Evolutionary conservation across 2,797 vertebrate species (phyloP).

Genomic region (Gymnoscopelus braueri): DNA sequence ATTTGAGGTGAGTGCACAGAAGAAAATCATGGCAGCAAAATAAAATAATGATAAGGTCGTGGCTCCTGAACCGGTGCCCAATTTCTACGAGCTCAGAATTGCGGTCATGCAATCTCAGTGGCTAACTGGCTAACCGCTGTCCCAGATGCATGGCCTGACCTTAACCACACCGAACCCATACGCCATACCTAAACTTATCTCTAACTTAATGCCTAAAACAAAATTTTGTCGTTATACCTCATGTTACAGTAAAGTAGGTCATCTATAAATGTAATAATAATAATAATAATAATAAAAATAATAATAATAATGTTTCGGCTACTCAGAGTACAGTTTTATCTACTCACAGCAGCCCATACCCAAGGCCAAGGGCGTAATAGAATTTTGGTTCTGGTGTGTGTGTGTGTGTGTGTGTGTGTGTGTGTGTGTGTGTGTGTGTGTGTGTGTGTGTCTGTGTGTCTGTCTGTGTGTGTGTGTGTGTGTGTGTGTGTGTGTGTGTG

Average conservation of each 20-base stretch:
- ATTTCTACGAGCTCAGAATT: too few species aligned
- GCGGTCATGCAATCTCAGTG: too few species aligned
- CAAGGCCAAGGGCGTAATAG: slow-evolving; percentile 7
- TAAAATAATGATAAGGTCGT: neutral
- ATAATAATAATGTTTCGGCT: neutral
- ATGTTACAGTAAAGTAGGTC: too few species aligned
- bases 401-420: slow-evolving; percentile 13
- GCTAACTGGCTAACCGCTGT: too few species aligned
- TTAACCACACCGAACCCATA: too few species aligned
- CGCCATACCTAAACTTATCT: too few species aligned
- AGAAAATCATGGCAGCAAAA: slow-evolving; percentile 3
- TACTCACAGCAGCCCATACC: neutral
- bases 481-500: slow-evolving; percentile 2
- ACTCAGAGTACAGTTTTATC: neutral
- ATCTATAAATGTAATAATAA: too few species aligned
- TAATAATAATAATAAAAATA: too few species aligned
- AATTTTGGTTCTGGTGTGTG: slow-evolving; percentile 1
- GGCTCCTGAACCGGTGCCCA: too few species aligned
- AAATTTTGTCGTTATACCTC: too few species aligned
- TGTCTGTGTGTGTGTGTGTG: slow-evolving; percentile 14
- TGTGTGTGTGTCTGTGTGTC: slow-evolving; percentile 11
- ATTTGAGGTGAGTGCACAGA: slow-evolving; percentile 31
- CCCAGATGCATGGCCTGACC: too few species aligned
- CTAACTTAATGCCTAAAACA: too few species aligned
- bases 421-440: slow-evolving; percentile 4